Base-by-base conservation (phyloP, 2,113 vertebrate species). In the Coreoperca whiteheadi region DNA sequence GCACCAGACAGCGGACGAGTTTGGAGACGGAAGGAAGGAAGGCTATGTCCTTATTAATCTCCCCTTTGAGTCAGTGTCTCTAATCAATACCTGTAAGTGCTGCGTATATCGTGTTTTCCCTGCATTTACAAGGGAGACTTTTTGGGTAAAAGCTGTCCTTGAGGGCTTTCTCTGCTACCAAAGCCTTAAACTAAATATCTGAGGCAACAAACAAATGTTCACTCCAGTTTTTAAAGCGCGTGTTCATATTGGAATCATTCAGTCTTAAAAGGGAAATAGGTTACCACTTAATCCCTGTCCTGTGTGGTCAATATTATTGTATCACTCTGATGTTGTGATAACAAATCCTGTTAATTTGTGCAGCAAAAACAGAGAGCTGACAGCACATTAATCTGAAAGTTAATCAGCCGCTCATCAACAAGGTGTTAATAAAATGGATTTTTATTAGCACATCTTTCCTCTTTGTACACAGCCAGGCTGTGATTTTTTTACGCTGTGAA, bases 351-450 rank as follows among this genome's bases (percentile, higher is more conserved):
- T 70, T 85, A 56, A 89, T 86, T 65, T 87, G 84, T 83, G 72
- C 21, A 18, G 61, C 61, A 60, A 16, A 66, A 20, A 21, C 81
- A 67, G 50, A 67, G 37, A n/a, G 37, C 64, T 82, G 81, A 85
- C 64, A 79, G 72, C 48, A 64, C 48, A 79, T 93, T 72, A 32
- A 88, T 90, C 81, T 83, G 37, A 11, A 64, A 76, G 74, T 84
- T 88, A 87, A 91, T 88, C 80, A 81, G 82, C 61, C 61, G 60
- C 68, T 84, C 32, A 77, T 87, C 79, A 87, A 78, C 59, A 84
- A 11, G 68, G 8, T 51, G 59, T 79, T 87, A 68, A 84, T 91
- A 86, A 87, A 91, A 85, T 43, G 3, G 23, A 34, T 90, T 61
- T 81, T 87, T 82, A 89, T 86, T 78, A 60, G 65, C 56, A 73